Percentiles rank a stretch among this genome's conserved stretches.
phyloP scores from a whole-genome alignment of 2,113 vertebrate genomes.

The Hemiscyllium ocellatum region DNA sequence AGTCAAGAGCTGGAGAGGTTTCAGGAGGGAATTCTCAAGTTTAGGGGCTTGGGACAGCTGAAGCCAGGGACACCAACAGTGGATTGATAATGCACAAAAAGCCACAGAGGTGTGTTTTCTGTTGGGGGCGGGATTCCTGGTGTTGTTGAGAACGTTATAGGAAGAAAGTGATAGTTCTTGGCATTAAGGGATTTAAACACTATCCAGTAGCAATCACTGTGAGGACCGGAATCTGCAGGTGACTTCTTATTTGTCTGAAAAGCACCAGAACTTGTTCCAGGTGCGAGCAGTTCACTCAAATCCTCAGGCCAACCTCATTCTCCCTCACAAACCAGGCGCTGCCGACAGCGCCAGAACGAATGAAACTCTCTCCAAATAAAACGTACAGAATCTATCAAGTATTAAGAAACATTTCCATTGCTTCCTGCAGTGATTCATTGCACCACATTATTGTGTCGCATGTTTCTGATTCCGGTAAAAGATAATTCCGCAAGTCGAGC shows the following conservation, averaged over 20 bases:
- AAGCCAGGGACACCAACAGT: neutral
- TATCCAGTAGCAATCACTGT: neutral
- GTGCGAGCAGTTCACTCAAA: neutral
- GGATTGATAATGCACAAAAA: neutral
- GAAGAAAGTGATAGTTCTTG: neutral
- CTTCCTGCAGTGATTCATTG: neutral
- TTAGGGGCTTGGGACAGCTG: neutral
- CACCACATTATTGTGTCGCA: neutral
- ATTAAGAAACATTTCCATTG: neutral
- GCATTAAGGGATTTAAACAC: neutral
- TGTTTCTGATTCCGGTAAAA: neutral
- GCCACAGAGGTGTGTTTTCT: neutral
- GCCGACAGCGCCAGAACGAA: too few species aligned
- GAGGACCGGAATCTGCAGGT: neutral
- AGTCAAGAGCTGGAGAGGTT: neutral
- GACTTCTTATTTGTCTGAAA: neutral
- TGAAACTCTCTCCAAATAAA: neutral
- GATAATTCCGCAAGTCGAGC: too few species aligned
- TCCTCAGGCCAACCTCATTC: neutral
- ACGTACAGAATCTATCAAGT: neutral
- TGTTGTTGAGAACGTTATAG: neutral
- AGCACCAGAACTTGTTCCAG: neutral
- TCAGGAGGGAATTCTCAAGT: neutral
- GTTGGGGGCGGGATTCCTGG: neutral
- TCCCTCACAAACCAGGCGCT: neutral